Conservation (phyloP, 1,140 invertebrate genomes). For the Micrasema longulum region DNA sequence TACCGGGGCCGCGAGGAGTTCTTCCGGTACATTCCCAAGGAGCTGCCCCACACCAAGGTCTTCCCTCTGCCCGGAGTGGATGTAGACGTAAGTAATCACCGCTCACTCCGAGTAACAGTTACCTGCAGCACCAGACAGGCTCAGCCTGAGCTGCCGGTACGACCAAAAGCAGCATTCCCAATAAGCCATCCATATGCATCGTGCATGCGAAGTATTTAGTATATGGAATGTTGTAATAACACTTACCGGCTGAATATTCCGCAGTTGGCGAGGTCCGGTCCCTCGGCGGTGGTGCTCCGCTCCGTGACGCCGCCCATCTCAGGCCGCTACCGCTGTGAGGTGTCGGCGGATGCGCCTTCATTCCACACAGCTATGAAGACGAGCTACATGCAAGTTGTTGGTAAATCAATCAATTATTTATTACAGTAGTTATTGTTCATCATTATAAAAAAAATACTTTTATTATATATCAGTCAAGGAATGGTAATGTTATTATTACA, state of each 20-base stretch:
- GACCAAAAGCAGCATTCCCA: too few relatives aligned
- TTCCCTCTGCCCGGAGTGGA: constrained; percentile 71
- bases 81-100: constrained; percentile 66
- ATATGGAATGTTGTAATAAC: too few relatives aligned
- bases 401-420: too few relatives aligned
- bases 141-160: background rate
- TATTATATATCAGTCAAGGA: too few relatives aligned
- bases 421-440: too few relatives aligned
- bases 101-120: background rate
- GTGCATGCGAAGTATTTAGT: too few relatives aligned
- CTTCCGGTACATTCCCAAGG: constrained; percentile 76
- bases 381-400: constrained; percentile 84
- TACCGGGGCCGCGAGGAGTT: constrained; percentile 81
- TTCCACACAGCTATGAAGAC: constrained; percentile 88
- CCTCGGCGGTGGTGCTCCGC: constrained; percentile 78
- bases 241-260: background rate
- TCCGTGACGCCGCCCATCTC: constrained; percentile 79
- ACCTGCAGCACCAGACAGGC: background rate
- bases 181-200: too few relatives aligned
- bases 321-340: constrained; percentile 87
- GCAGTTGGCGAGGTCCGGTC: constrained; percentile 81
- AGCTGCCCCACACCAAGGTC: constrained; percentile 71
- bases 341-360: constrained; percentile 87
- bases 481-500: background rate
- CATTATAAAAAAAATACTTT: too few relatives aligned